Base-by-base conservation (phyloP, 2,888 invertebrate species). In the Timandra comae region DNA sequence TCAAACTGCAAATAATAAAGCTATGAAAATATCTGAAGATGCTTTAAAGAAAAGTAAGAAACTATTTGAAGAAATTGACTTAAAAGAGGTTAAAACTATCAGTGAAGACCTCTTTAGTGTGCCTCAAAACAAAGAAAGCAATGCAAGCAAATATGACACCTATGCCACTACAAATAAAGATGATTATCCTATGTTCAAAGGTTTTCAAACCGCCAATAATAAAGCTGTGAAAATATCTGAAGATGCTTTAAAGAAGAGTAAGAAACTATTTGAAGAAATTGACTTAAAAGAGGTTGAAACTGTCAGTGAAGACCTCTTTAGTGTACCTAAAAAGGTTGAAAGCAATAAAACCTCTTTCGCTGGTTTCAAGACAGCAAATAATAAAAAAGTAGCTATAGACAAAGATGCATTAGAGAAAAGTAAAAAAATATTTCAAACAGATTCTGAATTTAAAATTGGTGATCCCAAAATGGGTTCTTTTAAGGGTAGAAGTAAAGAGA, bases 351-450 rank as follows among this genome's bases (percentile, higher is more conserved):
- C 11, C 7, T 10, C 12, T 7, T 46, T 43, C 27, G 25, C 35
- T 32, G 41, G 72, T 52, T 77, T 81, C 43, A 52, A 63, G 51
- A 80, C 71, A 3, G 72, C 71, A 2, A 68, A 43, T 45, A 74
- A 76, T 19, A 66, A 64, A 35, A 31, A 43, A 22, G 46, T 64
- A 1, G 25, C 33, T 26, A 35, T 68, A 25, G 66, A 67, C 4
- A 49, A 67, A 41, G 46, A 66, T 35, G 52, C 65, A 7, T 42
- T 77, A 10, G 34, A 56, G 16, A 66, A 64, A 51, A 69, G 65
- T 8, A 56, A 39, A 42, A 44, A 52, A 11, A 24, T 58, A 12
- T 3, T 6, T 6, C 16, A 16, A 16, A 16, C 3, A 16, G 16
- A 16, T 3, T 16, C 16, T 16, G 16, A 6, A 16, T 1, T 16